Evolutionary conservation across 2,888 invertebrate species (phyloP).

Genomic region (Acrobasis suavella): DNA sequence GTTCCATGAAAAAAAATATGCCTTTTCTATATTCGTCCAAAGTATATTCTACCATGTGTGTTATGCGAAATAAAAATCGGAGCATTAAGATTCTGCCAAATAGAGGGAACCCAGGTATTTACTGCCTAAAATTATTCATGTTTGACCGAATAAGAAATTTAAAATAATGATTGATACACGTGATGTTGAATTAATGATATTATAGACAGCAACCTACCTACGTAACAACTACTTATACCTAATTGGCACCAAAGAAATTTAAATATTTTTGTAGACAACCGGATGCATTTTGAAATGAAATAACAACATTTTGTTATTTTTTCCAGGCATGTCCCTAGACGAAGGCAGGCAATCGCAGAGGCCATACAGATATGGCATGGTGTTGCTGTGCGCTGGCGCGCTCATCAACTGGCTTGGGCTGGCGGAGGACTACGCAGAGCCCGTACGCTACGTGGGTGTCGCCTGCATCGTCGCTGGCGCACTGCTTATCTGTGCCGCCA

Average conservation of each 20-base stretch:
- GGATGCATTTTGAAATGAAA: neutral
- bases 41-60: too few relatives aligned
- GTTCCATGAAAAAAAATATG: too few relatives aligned
- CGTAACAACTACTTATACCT: too few relatives aligned
- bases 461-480: slow-evolving; percentile 89
- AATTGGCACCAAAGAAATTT: neutral
- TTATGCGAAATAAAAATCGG: too few relatives aligned
- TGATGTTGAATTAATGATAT: too few relatives aligned
- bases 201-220: too few relatives aligned
- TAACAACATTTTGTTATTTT: slow-evolving; percentile 25
- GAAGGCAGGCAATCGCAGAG: slow-evolving; percentile 86
- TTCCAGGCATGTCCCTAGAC: slow-evolving; percentile 85
- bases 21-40: too few relatives aligned
- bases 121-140: too few relatives aligned
- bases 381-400: slow-evolving; percentile 86
- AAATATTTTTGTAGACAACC: neutral
- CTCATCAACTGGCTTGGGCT: slow-evolving; percentile 89
- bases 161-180: too few relatives aligned
- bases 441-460: slow-evolving; percentile 87
- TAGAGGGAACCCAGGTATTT: too few relatives aligned
- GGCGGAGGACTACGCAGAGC: slow-evolving; percentile 87
- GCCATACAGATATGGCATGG: slow-evolving; percentile 89
- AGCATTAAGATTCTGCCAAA: too few relatives aligned
- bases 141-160: too few relatives aligned
- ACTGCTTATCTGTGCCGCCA: slow-evolving; percentile 87